phyloP scores from a whole-genome alignment of 2,797 vertebrate genomes.

The Rhincodon typus region DNA sequence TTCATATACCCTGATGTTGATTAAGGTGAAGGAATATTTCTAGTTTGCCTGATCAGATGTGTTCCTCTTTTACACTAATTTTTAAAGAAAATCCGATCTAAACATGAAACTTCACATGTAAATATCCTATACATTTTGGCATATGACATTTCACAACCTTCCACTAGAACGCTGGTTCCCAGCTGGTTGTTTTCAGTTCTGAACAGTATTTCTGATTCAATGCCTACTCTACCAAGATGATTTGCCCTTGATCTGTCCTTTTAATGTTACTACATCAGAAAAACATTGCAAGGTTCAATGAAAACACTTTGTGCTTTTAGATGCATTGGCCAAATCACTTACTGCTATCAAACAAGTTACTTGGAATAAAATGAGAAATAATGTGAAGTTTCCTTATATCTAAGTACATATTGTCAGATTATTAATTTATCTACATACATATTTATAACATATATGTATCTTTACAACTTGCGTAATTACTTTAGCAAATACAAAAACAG shows the following conservation, averaged over 20 bases:
- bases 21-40: background rate
- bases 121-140: background rate
- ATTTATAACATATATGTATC: background rate
- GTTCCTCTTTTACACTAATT: background rate
- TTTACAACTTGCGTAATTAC: background rate
- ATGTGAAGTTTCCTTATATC: background rate
- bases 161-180: background rate
- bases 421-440: background rate
- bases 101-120: background rate
- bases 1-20: background rate
- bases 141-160: background rate
- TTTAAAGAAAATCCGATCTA: background rate
- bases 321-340: background rate
- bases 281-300: background rate
- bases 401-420: background rate
- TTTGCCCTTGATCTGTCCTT: background rate
- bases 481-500: background rate
- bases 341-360: background rate
- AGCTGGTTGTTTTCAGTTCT: constrained; percentile 16
- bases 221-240: background rate
- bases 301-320: background rate
- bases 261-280: background rate
- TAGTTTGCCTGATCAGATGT: background rate
- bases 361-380: background rate
- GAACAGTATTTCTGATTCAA: background rate